Percentiles rank a stretch among this genome's conserved stretches.
Evolutionary conservation across 1,140 invertebrate genomes (phyloP).

Genomic region (Lordiphosa mommai): DNA sequence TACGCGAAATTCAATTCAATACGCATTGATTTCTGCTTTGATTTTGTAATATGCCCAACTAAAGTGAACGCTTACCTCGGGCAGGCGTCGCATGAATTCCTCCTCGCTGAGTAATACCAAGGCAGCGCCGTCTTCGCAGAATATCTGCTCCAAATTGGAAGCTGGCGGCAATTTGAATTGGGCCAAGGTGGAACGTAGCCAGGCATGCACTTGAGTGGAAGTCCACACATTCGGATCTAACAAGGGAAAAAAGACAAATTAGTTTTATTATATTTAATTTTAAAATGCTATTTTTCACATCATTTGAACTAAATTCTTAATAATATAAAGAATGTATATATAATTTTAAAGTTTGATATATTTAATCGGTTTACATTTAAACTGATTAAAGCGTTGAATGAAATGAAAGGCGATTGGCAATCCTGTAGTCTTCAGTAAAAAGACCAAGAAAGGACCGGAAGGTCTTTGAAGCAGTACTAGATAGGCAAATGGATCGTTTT

Average conservation of each 20-base stretch:
- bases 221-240: conserved; percentile 93
- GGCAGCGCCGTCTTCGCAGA: conserved; percentile 84
- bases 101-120: conserved; percentile 89
- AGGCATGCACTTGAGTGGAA: conserved; percentile 89
- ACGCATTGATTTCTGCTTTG: conserved; percentile 47
- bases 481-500: too few relatives aligned
- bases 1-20: conserved; percentile 72
- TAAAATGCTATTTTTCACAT: too few relatives aligned
- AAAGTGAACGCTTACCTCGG: conserved; percentile 83
- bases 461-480: too few relatives aligned
- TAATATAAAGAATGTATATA: too few relatives aligned
- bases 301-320: too few relatives aligned
- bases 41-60: conserved; percentile 62
- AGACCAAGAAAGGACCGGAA: too few relatives aligned
- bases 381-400: too few relatives aligned
- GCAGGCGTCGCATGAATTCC: conserved; percentile 90
- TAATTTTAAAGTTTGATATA: too few relatives aligned
- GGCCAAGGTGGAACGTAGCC: conserved; percentile 91
- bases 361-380: too few relatives aligned
- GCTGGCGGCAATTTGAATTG: conserved; percentile 87
- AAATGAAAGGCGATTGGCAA: too few relatives aligned
- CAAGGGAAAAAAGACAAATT: conserved; percentile 36
- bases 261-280: not conserved
- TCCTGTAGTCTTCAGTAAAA: too few relatives aligned
- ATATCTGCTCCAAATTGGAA: conserved; percentile 87